Percentiles rank a stretch among this genome's conserved stretches.
phyloP scores from a whole-genome alignment of 2,113 vertebrate genomes.

The Okapia johnstoni region DNA sequence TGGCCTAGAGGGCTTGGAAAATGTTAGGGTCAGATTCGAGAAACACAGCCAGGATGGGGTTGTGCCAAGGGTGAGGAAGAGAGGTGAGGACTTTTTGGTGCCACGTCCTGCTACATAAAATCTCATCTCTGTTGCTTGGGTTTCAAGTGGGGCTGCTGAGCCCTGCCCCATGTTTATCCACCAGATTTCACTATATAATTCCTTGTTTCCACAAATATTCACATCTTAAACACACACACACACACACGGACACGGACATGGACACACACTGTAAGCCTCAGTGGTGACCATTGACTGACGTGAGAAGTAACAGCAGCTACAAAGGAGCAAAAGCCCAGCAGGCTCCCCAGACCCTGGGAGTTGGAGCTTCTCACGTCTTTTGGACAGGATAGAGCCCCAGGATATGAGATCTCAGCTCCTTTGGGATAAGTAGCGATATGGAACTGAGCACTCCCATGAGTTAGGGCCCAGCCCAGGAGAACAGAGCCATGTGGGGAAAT shows the following conservation, averaged over 20 bases:
- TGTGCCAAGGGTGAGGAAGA: neutral
- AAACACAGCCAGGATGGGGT: neutral
- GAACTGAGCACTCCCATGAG: neutral
- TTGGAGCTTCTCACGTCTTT: neutral
- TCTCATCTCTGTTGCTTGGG: neutral
- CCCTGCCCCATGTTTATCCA: neutral
- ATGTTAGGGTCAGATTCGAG: neutral
- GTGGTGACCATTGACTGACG: neutral
- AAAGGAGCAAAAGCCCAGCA: neutral
- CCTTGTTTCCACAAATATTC: neutral
- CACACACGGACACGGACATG: accelerated
- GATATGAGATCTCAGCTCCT: neutral
- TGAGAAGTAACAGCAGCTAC: neutral
- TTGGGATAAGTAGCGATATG: neutral
- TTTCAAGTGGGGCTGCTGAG: neutral
- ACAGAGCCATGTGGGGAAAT: neutral
- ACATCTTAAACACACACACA: neutral
- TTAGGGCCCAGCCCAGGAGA: neutral
- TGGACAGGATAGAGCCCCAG: neutral
- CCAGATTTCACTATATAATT: neutral
- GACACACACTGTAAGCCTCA: no score
- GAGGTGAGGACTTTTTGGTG: neutral
- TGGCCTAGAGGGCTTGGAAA: neutral
- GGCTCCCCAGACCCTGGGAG: neutral
- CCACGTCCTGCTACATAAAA: neutral